These are phyloP conservation scores for Apis dorsata DNA, from an alignment of 1,140 invertebrate species.

Conservation along the genomic window DNA sequence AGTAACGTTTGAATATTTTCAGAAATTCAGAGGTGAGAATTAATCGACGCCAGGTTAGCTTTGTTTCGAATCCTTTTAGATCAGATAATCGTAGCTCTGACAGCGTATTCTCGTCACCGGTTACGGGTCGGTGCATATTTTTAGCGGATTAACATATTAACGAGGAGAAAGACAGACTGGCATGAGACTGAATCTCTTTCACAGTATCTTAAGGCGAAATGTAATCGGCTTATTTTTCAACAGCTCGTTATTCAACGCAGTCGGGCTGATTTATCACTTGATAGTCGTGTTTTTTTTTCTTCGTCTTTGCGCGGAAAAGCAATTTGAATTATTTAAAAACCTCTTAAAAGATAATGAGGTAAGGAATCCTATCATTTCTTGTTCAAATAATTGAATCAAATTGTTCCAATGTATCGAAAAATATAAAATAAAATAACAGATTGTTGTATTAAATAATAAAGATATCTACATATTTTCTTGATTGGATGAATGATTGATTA, in stretches of 20 bases:
- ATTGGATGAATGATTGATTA: too few species aligned
- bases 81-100: conserved; percentile 4
- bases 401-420: too few species aligned
- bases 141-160: conserved; percentile 55
- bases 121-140: conserved; percentile 30
- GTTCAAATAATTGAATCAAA: too few species aligned
- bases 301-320: not conserved
- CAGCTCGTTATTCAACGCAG: conserved; percentile 41
- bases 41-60: not conserved
- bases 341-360: too few species aligned
- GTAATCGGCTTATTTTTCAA: conserved; percentile 60
- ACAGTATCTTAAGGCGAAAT: conserved; percentile 45
- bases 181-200: conserved; percentile 25
- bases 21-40: not conserved
- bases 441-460: too few species aligned
- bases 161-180: not conserved
- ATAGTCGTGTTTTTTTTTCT: conserved; percentile 26
- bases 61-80: conserved; percentile 12
- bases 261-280: conserved; percentile 49
- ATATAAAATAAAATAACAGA: too few species aligned
- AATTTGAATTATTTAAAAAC: too few species aligned
- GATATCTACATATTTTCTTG: too few species aligned
- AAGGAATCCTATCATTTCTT: too few species aligned
- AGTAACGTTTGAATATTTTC: not conserved
- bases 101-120: not conserved